phyloP scores from a whole-genome alignment of 1,140 invertebrate species.

The Brachionus calyciflorus region DNA sequence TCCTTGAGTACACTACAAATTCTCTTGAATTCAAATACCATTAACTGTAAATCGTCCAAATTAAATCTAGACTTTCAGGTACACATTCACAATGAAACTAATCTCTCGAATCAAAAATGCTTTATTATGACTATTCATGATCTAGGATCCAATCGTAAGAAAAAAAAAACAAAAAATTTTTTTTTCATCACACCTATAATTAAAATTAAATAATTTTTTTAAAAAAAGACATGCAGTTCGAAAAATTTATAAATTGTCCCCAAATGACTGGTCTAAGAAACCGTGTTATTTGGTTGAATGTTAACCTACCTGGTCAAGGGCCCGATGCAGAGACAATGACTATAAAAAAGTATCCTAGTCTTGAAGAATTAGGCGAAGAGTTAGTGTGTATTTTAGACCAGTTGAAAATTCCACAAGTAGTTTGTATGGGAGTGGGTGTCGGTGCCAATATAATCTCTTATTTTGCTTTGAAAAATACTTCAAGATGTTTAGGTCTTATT shows the following conservation, averaged over 20 bases:
- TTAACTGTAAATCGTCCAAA: not conserved
- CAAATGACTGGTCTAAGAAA: conserved; percentile 80
- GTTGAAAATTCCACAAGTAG: conserved; percentile 65
- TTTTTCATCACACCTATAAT: not conserved
- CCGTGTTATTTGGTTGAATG: conserved; percentile 79
- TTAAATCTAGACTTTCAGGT: conserved; percentile 34
- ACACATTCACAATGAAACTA: not conserved
- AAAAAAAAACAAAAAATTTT: conserved; percentile 1
- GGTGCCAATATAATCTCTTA: conserved; percentile 81
- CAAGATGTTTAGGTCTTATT: conserved; percentile 72
- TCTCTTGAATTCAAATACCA: not conserved
- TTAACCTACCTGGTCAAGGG: conserved; percentile 82
- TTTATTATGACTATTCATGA: conserved; percentile 81
- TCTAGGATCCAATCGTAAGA: conserved; percentile 83
- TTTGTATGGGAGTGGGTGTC: conserved; percentile 81
- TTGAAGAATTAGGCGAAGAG: conserved; percentile 38
- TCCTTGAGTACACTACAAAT: too few species aligned
- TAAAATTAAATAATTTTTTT: too few species aligned
- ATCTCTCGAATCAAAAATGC: conserved; percentile 15
- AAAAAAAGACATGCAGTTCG: conserved; percentile 60
- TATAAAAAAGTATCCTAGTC: conserved; percentile 53
- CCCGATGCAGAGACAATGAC: conserved; percentile 72
- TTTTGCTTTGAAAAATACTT: conserved; percentile 75
- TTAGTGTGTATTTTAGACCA: conserved; percentile 30
- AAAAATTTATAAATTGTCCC: conserved; percentile 69